These are phyloP conservation scores for Enteromius anoplus DNA, from an alignment of 2,797 vertebrate genomes.

Conservation along the genomic window DNA sequence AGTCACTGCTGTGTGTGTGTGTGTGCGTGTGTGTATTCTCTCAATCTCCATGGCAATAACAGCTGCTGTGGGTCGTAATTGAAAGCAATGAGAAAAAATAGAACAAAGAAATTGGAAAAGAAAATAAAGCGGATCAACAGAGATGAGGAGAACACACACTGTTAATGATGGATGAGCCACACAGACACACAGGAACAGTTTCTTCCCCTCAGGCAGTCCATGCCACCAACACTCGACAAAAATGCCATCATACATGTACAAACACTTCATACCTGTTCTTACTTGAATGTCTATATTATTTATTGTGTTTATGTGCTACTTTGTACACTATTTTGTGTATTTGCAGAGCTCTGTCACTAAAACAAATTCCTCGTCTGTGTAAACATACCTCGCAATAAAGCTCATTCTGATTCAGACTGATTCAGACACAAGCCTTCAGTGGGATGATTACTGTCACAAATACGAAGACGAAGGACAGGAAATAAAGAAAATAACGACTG, in stretches of 20 bases:
- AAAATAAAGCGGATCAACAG: background rate
- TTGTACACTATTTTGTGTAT: no score
- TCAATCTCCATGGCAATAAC: conserved; percentile 32
- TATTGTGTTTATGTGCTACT: no score
- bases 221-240: no score
- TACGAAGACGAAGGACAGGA: background rate
- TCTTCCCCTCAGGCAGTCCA: no score
- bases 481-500: background rate
- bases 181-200: background rate
- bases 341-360: no score
- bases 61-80: conserved; percentile 23
- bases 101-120: conserved; percentile 15
- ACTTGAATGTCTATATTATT: no score
- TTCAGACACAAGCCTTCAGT: background rate
- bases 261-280: no score
- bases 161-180: conserved; percentile 9
- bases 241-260: no score
- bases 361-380: no score
- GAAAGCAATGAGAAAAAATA: conserved; percentile 31
- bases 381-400: no score
- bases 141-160: background rate
- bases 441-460: background rate
- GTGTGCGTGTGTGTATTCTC: conserved; percentile 25
- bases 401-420: background rate
- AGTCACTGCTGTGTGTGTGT: conserved; percentile 2